Conservation (phyloP, 2,113 vertebrate species). For the Oceanites oceanicus region DNA sequence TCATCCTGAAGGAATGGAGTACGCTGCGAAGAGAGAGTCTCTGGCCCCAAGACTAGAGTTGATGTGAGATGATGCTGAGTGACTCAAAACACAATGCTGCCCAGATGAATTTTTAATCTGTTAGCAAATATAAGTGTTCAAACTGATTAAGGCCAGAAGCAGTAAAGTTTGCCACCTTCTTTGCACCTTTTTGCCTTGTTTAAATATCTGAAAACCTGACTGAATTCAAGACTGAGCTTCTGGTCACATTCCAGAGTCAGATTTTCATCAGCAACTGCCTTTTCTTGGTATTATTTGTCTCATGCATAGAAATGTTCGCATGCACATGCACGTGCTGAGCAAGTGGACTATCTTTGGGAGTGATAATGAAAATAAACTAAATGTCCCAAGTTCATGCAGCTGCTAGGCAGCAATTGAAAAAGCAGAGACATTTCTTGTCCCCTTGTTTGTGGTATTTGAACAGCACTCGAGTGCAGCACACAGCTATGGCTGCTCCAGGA, state of each 20-base stretch:
- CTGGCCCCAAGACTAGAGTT: background rate
- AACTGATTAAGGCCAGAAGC: background rate
- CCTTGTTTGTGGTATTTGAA: background rate
- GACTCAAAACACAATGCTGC: background rate
- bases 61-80: background rate
- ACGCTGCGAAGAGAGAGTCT: background rate
- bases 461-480: background rate
- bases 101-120: background rate
- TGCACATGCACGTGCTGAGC: background rate
- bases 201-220: background rate
- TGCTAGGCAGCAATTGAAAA: background rate
- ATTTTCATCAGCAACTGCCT: background rate
- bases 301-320: accelerated
- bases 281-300: background rate
- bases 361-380: background rate
- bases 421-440: background rate
- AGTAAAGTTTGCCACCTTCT: background rate
- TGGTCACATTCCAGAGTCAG: background rate
- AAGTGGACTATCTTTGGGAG: background rate
- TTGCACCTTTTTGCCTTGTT: background rate
- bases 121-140: background rate
- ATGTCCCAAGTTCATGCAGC: background rate
- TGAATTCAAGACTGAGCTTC: background rate
- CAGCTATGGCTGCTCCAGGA: background rate
- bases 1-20: background rate